Conservation (phyloP, 2,888 invertebrate species). For the Acrobeloides nanus region DNA sequence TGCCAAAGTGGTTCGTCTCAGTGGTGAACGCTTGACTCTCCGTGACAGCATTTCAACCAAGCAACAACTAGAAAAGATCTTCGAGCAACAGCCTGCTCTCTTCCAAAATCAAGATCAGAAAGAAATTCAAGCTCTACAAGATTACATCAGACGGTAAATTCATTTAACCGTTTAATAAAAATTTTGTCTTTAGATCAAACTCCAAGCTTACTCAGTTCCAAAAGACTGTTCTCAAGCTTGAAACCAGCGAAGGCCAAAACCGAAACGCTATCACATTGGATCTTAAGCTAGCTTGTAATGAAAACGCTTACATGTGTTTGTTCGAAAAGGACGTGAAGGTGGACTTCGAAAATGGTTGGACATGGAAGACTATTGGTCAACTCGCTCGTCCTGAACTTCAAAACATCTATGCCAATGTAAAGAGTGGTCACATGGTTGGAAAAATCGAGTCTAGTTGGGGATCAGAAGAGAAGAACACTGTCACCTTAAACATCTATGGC, state of each 20-base stretch:
- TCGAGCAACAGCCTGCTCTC: too few relatives aligned
- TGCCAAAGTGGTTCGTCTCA: not conserved
- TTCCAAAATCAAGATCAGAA: too few relatives aligned
- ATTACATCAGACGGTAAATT: too few relatives aligned
- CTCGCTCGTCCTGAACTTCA: constrained; percentile 1
- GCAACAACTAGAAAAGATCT: too few relatives aligned
- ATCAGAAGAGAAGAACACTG: constrained; percentile 2
- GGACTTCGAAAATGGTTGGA: constrained; percentile 5
- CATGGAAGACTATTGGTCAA: not conserved
- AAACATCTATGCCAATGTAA: not conserved
- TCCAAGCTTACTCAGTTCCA: not conserved
- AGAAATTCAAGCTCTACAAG: too few relatives aligned
- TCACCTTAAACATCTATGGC: constrained; percentile 10
- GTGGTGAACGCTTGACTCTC: too few relatives aligned
- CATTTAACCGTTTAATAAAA: too few relatives aligned
- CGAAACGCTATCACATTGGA: not conserved
- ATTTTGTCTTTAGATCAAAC: too few relatives aligned
- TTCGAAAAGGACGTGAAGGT: not conserved
- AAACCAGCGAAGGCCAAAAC: not conserved
- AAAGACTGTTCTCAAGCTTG: not conserved
- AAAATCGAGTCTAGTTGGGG: constrained; percentile 8
- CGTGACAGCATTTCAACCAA: too few relatives aligned
- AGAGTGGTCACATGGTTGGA: not conserved
- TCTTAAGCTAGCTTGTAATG: constrained; percentile 5
- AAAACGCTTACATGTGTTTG: not conserved